phyloP scores from a whole-genome alignment of 2,888 invertebrate species.

The Stratiomys singularior region DNA sequence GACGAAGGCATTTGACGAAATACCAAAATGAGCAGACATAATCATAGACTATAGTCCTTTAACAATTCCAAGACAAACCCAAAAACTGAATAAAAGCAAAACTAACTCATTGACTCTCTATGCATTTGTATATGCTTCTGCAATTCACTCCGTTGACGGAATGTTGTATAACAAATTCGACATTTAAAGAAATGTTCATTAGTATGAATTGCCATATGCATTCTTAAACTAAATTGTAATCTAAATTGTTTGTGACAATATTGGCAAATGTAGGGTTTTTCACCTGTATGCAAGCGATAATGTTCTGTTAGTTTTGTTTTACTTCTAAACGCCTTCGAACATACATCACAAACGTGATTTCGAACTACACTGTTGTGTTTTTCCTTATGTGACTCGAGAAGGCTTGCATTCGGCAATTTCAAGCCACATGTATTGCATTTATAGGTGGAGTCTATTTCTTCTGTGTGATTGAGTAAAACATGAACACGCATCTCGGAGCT shows the following conservation, averaged over 20 bases:
- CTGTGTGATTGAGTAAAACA: constrained; percentile 23
- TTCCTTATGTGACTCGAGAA: constrained; percentile 31
- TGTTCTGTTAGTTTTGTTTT: constrained; percentile 40
- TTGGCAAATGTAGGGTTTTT: constrained; percentile 33
- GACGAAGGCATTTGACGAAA: not conserved
- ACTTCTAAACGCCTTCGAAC: constrained; percentile 40
- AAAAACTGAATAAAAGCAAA: constrained; percentile 41
- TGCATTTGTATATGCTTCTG: constrained; percentile 35
- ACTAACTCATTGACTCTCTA: constrained; percentile 39
- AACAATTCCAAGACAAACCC: too few species aligned
- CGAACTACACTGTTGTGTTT: constrained; percentile 32
- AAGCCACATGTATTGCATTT: constrained; percentile 34
- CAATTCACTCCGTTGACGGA: constrained; percentile 38
- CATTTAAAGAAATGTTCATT: constrained; percentile 43
- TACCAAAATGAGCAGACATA: not conserved
- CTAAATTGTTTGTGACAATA: constrained; percentile 40
- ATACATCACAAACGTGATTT: constrained; percentile 36
- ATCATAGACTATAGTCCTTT: too few species aligned
- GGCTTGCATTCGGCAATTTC: constrained; percentile 15
- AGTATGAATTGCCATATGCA: constrained; percentile 42
- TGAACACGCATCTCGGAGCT: constrained; percentile 39
- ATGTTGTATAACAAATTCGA: constrained; percentile 30
- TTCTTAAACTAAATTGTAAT: constrained; percentile 37
- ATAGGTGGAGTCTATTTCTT: constrained; percentile 33
- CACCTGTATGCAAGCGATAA: constrained; percentile 41